phyloP scores from a whole-genome alignment of 2,888 invertebrate species.

The Scaptomyza caliginosa region DNA sequence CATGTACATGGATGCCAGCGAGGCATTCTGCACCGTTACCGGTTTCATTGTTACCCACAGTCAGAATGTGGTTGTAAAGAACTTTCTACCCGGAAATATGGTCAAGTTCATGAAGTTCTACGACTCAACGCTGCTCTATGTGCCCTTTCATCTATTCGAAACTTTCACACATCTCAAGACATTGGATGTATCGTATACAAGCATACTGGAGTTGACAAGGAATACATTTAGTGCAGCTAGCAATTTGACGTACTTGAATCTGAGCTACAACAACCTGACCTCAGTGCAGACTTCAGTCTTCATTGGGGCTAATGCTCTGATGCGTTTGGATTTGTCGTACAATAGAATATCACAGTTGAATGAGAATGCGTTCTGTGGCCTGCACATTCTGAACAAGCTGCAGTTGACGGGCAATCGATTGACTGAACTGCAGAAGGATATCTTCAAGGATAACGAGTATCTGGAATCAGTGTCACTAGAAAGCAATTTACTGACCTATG shows the following conservation, averaged over 20 bases:
- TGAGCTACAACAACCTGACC: slow-evolving; percentile 81
- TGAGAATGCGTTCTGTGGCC: slow-evolving; percentile 80
- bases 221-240: slow-evolving; percentile 82
- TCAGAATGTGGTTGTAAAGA: slow-evolving; percentile 80
- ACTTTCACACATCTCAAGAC: slow-evolving; percentile 79
- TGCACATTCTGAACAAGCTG: slow-evolving; percentile 79
- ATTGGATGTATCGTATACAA: slow-evolving; percentile 81
- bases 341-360: slow-evolving; percentile 76
- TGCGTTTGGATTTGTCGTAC: slow-evolving; percentile 81
- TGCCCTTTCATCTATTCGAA: slow-evolving; percentile 83
- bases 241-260: slow-evolving; percentile 77
- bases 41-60: slow-evolving; percentile 82
- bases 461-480: slow-evolving; percentile 80
- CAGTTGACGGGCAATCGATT: slow-evolving; percentile 79
- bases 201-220: slow-evolving; percentile 81
- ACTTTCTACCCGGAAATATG: slow-evolving; percentile 73
- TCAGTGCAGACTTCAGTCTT: slow-evolving; percentile 82
- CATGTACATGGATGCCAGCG: slow-evolving; percentile 76
- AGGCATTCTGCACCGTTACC: slow-evolving; percentile 82
- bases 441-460: slow-evolving; percentile 81
- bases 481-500: slow-evolving; percentile 74
- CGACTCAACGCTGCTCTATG: slow-evolving; percentile 81
- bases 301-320: slow-evolving; percentile 79
- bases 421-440: slow-evolving; percentile 70
- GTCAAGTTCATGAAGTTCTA: slow-evolving; percentile 84